Base-by-base conservation (phyloP, 2,113 vertebrate species). In the Psilopogon haemacephalus region DNA sequence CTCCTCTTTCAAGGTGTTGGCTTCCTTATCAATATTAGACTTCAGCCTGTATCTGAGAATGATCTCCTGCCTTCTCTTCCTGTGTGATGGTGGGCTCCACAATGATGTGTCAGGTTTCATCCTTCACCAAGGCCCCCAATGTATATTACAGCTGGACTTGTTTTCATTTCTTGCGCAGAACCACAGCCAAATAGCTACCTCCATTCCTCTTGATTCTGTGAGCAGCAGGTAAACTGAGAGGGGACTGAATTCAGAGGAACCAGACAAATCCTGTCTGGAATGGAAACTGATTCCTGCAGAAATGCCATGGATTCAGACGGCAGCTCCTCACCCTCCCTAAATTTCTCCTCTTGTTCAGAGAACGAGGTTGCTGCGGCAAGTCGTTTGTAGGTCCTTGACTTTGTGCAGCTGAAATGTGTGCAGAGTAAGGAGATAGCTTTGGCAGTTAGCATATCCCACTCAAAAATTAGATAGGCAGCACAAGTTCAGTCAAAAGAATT, bases 21-120 rank as follows among this genome's bases (percentile, higher is more conserved):
- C 13, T 73, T 93, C 56, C 55, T 87, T 76, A 79, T 42, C 60
- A 46, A 18, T 58, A 27, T 54, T 71, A 91, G 50, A 88, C 75
- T 68, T 62, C 59, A 84, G 18, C 56, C 40, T 5, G 10, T 59
- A 26, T 12, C 40, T 86, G 58, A 82, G 54, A 74, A 84, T 35
- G 42, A 33, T 69, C 32, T 65, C 44, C 42, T 40, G 1, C 24
- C 27, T 50, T 30, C 56, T 15, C 60, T 85, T 62, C 75, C 58
- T 81, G 0, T 13, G 12, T 13, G 24, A 4, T 0, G 1, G 27
- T 54, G 42, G 30, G 4, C 50, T 81, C 42, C 67, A 44, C 67
- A 75, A 33, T 6, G 46, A 5, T 1, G 3, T 50, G 50, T 14
- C 55, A 75, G 55, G 37, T 15, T 69, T 91, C 20, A 54, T 28